Percentiles rank a stretch among this genome's conserved stretches.
Evolutionary conservation across 2,888 invertebrate species (phyloP).

Genomic region (Thymelicus sylvestris): DNA sequence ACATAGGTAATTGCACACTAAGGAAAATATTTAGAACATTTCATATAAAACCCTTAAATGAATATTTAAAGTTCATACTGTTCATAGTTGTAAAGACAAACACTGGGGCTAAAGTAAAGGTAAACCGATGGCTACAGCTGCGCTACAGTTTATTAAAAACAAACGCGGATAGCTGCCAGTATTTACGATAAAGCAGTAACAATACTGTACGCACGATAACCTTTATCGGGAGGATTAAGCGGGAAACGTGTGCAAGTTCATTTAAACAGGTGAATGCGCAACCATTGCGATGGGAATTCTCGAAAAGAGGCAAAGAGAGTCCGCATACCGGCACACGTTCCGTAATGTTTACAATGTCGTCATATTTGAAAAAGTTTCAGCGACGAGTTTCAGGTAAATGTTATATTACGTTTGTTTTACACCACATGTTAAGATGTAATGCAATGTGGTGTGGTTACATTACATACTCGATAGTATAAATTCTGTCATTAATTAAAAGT

Average conservation of each 20-base stretch:
- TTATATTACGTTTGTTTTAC: too few relatives aligned
- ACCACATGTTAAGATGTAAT: too few relatives aligned
- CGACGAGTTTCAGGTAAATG: too few relatives aligned
- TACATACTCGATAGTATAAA: too few relatives aligned
- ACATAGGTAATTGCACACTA: too few relatives aligned
- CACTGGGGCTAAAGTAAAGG: conserved; percentile 16
- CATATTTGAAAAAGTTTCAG: too few relatives aligned
- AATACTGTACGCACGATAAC: conserved; percentile 74
- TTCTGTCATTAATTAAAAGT: too few relatives aligned
- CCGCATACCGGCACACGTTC: not conserved
- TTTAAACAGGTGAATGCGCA: conserved; percentile 53
- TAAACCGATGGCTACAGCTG: conserved; percentile 23
- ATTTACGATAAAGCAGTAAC: conserved; percentile 60
- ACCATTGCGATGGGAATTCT: conserved; percentile 59
- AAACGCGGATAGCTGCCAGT: conserved; percentile 35
- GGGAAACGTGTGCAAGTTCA: conserved; percentile 62
- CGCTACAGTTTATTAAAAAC: conserved; percentile 33
- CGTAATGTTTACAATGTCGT: conserved; percentile 1
- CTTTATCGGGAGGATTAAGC: conserved; percentile 76
- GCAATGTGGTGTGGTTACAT: too few relatives aligned
- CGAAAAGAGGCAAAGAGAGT: conserved; percentile 56
- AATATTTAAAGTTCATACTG: not conserved
- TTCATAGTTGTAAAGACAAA: conserved; percentile 22
- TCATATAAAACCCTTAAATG: not conserved
- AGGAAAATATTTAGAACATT: too few relatives aligned